phyloP scores from a whole-genome alignment of 2,113 vertebrate species.

The human region GRCh38 chr1:175688001-175688500 shows the following conservation, averaged over 20 bases:
- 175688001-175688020: slow-evolving; percentile 60
- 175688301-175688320: background rate
- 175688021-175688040: background rate
- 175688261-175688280: background rate
- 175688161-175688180: background rate
- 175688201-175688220: background rate
- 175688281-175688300: background rate
- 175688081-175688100: background rate
- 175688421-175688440: background rate
- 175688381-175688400: background rate
- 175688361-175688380: background rate
- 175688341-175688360: background rate
- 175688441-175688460: background rate
- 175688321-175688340: background rate
- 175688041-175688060: background rate
- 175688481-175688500: background rate
- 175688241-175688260: background rate
- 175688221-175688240: accelerated
- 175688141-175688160: background rate
- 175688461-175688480: background rate
- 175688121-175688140: background rate
- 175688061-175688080: background rate
- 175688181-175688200: background rate
- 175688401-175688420: background rate
- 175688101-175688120: background rate